Evolutionary conservation across 1,140 invertebrate species (phyloP).

Genomic region (Forficula auricularia): DNA sequence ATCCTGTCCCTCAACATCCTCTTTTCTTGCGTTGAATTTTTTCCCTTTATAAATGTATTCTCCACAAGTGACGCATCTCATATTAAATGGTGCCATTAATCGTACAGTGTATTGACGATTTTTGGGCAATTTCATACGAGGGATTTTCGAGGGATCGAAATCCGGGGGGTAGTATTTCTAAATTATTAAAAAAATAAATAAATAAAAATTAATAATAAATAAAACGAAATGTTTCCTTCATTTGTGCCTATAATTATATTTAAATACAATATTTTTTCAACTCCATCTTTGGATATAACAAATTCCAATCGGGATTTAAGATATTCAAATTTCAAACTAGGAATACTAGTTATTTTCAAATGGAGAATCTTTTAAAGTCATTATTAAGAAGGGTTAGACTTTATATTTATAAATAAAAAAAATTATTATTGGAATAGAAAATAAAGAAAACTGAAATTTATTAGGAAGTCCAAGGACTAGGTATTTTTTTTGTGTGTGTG

Average conservation of each 20-base stretch:
- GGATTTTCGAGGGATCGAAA: constrained; percentile 98
- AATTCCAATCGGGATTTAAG: constrained; percentile 1
- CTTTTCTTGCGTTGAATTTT: constrained; percentile 98
- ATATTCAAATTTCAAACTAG: no score
- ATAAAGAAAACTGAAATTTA: no score
- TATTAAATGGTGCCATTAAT: constrained; percentile 97
- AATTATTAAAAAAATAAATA: constrained; percentile 20
- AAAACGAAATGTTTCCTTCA: constrained; percentile 3
- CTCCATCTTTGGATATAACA: background rate
- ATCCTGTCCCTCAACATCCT: constrained; percentile 93
- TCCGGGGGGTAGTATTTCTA: constrained; percentile 99
- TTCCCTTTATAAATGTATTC: constrained; percentile 99
- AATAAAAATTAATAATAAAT: constrained; percentile 2
- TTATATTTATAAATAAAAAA: no score
- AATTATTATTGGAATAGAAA: no score
- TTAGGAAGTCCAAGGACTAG: no score
- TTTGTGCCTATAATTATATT: constrained; percentile 1
- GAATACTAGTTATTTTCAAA: no score
- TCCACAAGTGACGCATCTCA: constrained; percentile 95
- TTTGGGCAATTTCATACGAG: constrained; percentile 83
- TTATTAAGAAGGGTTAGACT: no score
- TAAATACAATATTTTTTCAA: constrained; percentile 2
- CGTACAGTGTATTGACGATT: constrained; percentile 96
- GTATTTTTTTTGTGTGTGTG: no score
- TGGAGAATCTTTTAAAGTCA: no score